Percentiles rank a stretch among this genome's conserved stretches.
Conservation (phyloP, 2,888 invertebrate species). For the Phoronis australis region DNA sequence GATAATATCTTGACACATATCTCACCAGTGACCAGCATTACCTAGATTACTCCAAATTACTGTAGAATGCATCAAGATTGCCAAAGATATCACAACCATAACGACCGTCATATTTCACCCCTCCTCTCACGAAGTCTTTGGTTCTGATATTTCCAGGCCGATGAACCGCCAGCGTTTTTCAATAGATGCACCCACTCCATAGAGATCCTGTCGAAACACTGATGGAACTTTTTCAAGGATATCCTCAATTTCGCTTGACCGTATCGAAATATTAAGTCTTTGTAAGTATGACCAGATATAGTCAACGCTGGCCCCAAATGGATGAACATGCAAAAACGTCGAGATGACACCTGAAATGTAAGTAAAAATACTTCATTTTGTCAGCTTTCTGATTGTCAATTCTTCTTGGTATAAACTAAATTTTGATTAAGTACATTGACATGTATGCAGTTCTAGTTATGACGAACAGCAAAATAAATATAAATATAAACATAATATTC, state of each 20-base stretch:
- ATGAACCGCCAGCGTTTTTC: slow-evolving; percentile 83
- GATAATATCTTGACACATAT: too few species aligned
- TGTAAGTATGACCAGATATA: slow-evolving; percentile 87
- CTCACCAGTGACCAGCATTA: too few species aligned
- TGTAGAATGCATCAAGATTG: too few species aligned
- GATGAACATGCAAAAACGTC: slow-evolving; percentile 87
- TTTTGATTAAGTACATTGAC: neutral
- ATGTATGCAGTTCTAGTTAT: neutral
- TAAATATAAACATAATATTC: too few species aligned
- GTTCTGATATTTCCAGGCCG: too few species aligned
- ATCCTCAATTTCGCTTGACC: slow-evolving; percentile 60
- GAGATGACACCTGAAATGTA: slow-evolving; percentile 68
- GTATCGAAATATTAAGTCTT: slow-evolving; percentile 68
- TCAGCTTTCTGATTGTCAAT: slow-evolving; percentile 2
- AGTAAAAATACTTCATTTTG: neutral
- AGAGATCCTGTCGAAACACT: slow-evolving; percentile 73
- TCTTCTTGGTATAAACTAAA: slow-evolving; percentile 1
- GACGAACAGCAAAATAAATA: neutral
- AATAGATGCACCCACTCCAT: slow-evolving; percentile 78
- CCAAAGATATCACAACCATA: too few species aligned
- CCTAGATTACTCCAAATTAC: too few species aligned
- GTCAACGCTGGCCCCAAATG: slow-evolving; percentile 83
- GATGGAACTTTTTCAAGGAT: slow-evolving; percentile 71
- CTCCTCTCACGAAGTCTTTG: too few species aligned
- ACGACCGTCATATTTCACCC: too few species aligned